These are phyloP conservation scores for Cariama cristata DNA, from an alignment of 2,113 vertebrate species.

Conservation along the genomic window DNA sequence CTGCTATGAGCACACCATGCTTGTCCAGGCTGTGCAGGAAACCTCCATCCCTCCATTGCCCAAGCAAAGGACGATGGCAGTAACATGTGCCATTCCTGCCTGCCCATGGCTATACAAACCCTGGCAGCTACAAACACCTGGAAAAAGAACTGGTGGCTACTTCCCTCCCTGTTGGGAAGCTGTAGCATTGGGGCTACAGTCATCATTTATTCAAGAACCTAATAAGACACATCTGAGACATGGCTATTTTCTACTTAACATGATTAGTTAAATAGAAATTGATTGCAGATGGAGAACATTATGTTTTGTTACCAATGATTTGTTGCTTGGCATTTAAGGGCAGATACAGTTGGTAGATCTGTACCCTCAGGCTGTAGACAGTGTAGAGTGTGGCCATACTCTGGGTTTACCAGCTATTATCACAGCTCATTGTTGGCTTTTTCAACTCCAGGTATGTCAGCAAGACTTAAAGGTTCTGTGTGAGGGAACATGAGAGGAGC, in stretches of 20 bases:
- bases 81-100: accelerated
- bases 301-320: neutral
- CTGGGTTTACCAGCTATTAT: neutral
- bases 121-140: neutral
- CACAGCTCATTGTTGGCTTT: neutral
- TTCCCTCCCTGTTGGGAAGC: neutral
- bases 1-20: accelerated
- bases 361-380: neutral
- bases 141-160: accelerated
- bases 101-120: neutral
- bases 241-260: conserved; percentile 16
- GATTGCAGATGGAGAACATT: neutral
- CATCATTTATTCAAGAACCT: conserved; percentile 7
- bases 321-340: neutral
- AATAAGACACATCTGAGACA: neutral
- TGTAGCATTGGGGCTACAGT: neutral
- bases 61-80: accelerated
- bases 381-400: neutral
- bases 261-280: neutral
- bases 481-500: neutral
- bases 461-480: conserved; percentile 31
- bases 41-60: neutral
- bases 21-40: neutral
- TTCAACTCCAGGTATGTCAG: conserved; percentile 31
- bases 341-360: neutral